Evolutionary conservation across 2,888 invertebrate genomes (phyloP).

Genomic region (Cantharis rustica): DNA sequence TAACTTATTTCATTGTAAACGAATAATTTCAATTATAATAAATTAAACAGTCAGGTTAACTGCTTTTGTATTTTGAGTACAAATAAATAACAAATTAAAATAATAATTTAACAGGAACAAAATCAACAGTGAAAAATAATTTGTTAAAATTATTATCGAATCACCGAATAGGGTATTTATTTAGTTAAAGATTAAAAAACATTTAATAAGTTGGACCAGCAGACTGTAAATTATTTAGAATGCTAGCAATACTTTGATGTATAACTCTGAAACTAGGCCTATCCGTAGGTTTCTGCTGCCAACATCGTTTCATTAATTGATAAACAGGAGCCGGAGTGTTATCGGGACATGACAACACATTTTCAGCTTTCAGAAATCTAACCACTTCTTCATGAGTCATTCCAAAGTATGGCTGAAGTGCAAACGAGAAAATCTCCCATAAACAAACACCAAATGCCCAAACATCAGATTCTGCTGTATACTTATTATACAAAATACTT

Average conservation of each 20-base stretch:
- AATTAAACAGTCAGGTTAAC: not conserved
- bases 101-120: not conserved
- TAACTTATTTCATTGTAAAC: not conserved
- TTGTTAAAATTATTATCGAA: not conserved
- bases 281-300: conserved; percentile 84
- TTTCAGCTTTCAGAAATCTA: conserved; percentile 91
- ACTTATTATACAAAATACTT: conserved; percentile 94
- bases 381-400: conserved; percentile 98
- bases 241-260: conserved; percentile 68
- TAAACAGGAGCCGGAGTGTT: conserved; percentile 86
- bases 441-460: conserved; percentile 97
- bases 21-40: not conserved
- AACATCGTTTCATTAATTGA: conserved; percentile 92
- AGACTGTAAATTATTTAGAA: conserved; percentile 46
- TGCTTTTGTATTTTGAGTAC: not conserved
- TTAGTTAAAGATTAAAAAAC: not conserved
- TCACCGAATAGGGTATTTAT: not conserved
- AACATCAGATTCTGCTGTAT: conserved; percentile 94
- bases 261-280: conserved; percentile 86
- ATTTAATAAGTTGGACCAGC: conserved; percentile 14
- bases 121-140: not conserved
- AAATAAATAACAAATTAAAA: not conserved
- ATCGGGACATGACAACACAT: conserved; percentile 88
- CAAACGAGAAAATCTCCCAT: conserved; percentile 97
- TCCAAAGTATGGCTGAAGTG: conserved; percentile 94